phyloP scores from a whole-genome alignment of 92 coral and sea anemone genomes.

The Parazoanthus darwini region DNA sequence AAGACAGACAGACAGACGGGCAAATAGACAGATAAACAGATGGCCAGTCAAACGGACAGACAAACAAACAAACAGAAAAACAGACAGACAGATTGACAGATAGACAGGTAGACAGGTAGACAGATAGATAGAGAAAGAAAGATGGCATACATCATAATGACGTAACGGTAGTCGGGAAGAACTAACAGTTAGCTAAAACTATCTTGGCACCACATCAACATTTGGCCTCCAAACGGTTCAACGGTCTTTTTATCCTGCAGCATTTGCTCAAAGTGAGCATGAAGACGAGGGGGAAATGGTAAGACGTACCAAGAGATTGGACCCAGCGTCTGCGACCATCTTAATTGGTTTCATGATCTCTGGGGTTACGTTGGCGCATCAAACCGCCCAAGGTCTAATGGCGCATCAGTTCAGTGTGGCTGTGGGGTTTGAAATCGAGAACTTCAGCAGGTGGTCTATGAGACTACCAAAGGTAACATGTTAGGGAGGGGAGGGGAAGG shows the following conservation, averaged over 20 bases:
- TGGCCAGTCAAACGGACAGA: no score
- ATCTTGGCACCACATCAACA: not conserved
- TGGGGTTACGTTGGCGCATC: slow-evolving; percentile 6
- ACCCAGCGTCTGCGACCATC: slow-evolving; percentile 26
- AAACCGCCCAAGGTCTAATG: not conserved
- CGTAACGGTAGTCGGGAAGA: no score
- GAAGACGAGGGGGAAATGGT: not conserved
- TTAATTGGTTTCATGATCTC: slow-evolving; percentile 29
- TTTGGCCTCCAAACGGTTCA: not conserved
- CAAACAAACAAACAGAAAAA: no score
- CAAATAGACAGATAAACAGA: no score
- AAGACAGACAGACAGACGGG: no score
- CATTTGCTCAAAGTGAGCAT: not conserved
- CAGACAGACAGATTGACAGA: no score
- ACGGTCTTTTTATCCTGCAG: not conserved
- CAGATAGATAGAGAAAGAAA: no score
- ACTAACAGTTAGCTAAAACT: no score
- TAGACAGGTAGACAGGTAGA: no score
- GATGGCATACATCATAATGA: no score
- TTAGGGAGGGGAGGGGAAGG: not conserved
- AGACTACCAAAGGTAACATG: slow-evolving; percentile 13
- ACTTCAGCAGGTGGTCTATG: slow-evolving; percentile 21
- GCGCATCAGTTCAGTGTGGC: not conserved
- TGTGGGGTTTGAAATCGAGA: slow-evolving; percentile 15
- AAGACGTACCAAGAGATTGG: not conserved